Conservation (phyloP, 2,888 invertebrate species). For the Oscheius onirici region DNA sequence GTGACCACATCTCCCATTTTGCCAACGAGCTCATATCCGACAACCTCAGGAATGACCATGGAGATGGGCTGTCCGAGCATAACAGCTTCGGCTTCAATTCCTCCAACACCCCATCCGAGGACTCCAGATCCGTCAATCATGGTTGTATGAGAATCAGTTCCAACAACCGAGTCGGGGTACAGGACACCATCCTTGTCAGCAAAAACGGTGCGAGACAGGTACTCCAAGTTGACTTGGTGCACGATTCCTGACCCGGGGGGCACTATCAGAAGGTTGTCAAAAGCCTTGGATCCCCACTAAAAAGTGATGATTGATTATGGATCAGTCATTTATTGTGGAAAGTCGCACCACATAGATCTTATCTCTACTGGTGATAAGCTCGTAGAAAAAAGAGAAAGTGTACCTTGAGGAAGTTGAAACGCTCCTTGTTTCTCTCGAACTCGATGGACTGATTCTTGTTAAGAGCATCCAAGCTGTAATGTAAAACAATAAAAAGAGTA, state of each 20-base stretch:
- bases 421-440: conserved; percentile 91
- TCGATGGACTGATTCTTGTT: conserved; percentile 92
- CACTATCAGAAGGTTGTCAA: conserved; percentile 94
- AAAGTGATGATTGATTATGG: conserved; percentile 36
- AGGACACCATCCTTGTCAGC: conserved; percentile 75
- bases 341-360: neutral
- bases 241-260: conserved; percentile 98
- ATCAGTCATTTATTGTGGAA: neutral
- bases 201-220: conserved; percentile 73
- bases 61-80: conserved; percentile 97
- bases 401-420: conserved; percentile 94
- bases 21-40: conserved; percentile 90
- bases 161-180: conserved; percentile 91
- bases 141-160: conserved; percentile 97
- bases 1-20: conserved; percentile 85
- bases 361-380: conserved; percentile 9
- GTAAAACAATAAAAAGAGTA: no score
- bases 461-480: conserved; percentile 82
- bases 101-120: conserved; percentile 85
- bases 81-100: conserved; percentile 97
- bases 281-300: conserved; percentile 95
- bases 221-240: conserved; percentile 92
- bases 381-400: conserved; percentile 5
- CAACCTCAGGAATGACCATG: conserved; percentile 91
- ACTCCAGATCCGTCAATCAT: conserved; percentile 89